These are phyloP conservation scores for Scarus forsteni DNA, from an alignment of 2,797 vertebrate genomes.

Conservation along the genomic window DNA sequence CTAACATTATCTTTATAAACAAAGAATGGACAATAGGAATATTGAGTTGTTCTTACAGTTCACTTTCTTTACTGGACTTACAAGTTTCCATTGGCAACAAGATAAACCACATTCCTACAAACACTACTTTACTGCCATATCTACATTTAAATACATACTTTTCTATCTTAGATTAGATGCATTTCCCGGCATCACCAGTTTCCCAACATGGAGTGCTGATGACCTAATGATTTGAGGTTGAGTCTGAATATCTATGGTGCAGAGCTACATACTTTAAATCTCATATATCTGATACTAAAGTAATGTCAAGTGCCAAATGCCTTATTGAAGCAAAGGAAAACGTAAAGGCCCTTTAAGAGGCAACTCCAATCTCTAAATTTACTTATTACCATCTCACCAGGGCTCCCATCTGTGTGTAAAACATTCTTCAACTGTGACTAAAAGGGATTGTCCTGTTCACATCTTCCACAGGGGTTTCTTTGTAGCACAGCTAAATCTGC, in stretches of 20 bases:
- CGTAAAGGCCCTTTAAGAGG: constrained; percentile 16
- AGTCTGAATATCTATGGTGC: background rate
- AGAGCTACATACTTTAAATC: background rate
- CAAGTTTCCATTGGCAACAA: too few relatives aligned
- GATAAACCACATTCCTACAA: too few relatives aligned
- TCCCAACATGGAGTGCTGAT: background rate
- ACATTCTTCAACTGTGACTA: constrained; percentile 42
- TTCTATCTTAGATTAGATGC: too few relatives aligned
- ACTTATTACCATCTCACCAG: background rate
- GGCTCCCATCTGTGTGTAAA: constrained; percentile 48
- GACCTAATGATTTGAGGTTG: background rate
- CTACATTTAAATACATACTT: too few relatives aligned
- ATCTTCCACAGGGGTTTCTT: constrained; percentile 28
- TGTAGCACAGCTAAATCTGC: constrained; percentile 38
- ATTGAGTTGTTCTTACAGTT: too few relatives aligned
- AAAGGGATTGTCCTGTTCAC: constrained; percentile 16
- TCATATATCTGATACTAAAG: background rate
- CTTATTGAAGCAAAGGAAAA: background rate
- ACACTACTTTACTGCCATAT: too few relatives aligned
- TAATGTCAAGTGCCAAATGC: constrained; percentile 1
- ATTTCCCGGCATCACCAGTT: too few relatives aligned
- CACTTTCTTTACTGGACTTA: too few relatives aligned
- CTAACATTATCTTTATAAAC: too few relatives aligned
- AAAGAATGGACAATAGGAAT: too few relatives aligned
- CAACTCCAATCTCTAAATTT: background rate